phyloP scores from a whole-genome alignment of 2,888 invertebrate species.

The Ametastegia equiseti region DNA sequence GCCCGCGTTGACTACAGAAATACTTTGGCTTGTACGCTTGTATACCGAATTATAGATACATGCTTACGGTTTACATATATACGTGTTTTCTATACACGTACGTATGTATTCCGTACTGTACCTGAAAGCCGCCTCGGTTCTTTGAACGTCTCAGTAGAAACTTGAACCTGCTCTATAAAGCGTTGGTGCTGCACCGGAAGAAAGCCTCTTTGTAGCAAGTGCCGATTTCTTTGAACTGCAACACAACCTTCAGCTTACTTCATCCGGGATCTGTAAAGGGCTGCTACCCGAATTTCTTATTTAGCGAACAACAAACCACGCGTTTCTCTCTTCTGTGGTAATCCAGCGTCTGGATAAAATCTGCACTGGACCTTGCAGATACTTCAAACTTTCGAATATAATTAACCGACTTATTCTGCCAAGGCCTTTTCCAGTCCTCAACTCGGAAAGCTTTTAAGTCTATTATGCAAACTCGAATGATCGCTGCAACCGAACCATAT shows the following conservation, averaged over 20 bases:
- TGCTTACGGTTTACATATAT: not conserved
- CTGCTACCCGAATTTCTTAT: not conserved
- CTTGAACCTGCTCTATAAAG: slow-evolving; percentile 35
- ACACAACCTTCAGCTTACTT: not conserved
- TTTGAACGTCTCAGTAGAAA: slow-evolving; percentile 25
- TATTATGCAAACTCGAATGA: slow-evolving; percentile 38
- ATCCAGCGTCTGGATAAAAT: slow-evolving; percentile 13
- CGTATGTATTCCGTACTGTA: not conserved
- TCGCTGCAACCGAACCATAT: slow-evolving; percentile 16
- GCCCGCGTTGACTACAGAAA: not conserved
- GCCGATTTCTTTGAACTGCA: slow-evolving; percentile 45
- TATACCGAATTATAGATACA: not conserved
- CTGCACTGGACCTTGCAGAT: not conserved
- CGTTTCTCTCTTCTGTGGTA: slow-evolving; percentile 22
- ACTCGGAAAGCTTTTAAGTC: slow-evolving; percentile 33
- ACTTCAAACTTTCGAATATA: slow-evolving; percentile 37
- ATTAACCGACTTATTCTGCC: slow-evolving; percentile 5
- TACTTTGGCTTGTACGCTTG: not conserved
- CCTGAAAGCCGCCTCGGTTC: not conserved
- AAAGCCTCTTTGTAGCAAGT: slow-evolving; percentile 56
- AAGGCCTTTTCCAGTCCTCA: slow-evolving; percentile 18
- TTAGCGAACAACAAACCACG: slow-evolving; percentile 13
- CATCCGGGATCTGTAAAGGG: slow-evolving; percentile 32
- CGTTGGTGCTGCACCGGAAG: slow-evolving; percentile 54
- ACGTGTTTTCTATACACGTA: not conserved